Evolutionary conservation across 1,140 invertebrate genomes (phyloP).

Genomic region (Probaryconus sp.): DNA sequence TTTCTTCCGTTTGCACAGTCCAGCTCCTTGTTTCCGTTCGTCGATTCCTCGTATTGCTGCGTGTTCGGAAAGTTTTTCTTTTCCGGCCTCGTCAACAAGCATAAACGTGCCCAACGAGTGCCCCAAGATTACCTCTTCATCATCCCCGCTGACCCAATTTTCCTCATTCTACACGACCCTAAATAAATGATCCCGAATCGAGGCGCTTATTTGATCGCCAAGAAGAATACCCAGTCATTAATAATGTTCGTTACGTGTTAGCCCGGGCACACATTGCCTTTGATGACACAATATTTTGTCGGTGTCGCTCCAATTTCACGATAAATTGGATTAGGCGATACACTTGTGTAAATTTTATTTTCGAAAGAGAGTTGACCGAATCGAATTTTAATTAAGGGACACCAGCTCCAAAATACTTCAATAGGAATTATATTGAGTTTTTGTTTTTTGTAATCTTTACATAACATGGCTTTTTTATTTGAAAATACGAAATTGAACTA

Average conservation of each 20-base stretch:
- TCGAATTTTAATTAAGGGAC: slow-evolving; percentile 45
- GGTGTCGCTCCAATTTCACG: slow-evolving; percentile 36
- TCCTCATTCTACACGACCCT: slow-evolving; percentile 48
- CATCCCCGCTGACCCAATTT: slow-evolving; percentile 60
- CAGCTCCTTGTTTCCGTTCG: slow-evolving; percentile 25
- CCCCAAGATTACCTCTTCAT: slow-evolving; percentile 60
- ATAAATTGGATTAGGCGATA: slow-evolving; percentile 43
- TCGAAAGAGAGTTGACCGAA: slow-evolving; percentile 34
- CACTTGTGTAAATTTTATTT: slow-evolving; percentile 42
- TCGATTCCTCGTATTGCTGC: slow-evolving; percentile 37
- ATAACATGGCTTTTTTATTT: too few relatives aligned
- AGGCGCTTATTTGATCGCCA: slow-evolving; percentile 31
- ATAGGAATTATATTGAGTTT: too few relatives aligned
- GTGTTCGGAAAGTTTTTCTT: slow-evolving; percentile 59
- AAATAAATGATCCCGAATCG: slow-evolving; percentile 51
- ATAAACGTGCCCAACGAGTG: slow-evolving; percentile 59
- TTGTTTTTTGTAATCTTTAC: too few relatives aligned
- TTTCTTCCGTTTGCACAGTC: slow-evolving; percentile 45
- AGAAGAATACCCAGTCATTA: slow-evolving; percentile 46
- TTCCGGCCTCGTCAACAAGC: slow-evolving; percentile 47
- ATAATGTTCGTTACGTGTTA: slow-evolving; percentile 17
- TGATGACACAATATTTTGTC: slow-evolving; percentile 40
- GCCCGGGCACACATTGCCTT: slow-evolving; percentile 20
- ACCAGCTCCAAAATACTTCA: too few relatives aligned
- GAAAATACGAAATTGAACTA: too few relatives aligned